A percentile compares a stretch with the other conserved stretches of the same genome.
These are phyloP conservation scores for Turritopsis rubra DNA, from an alignment of 30 jellyfish, hydroid and myxozoan species.

Conservation along the genomic window DNA sequence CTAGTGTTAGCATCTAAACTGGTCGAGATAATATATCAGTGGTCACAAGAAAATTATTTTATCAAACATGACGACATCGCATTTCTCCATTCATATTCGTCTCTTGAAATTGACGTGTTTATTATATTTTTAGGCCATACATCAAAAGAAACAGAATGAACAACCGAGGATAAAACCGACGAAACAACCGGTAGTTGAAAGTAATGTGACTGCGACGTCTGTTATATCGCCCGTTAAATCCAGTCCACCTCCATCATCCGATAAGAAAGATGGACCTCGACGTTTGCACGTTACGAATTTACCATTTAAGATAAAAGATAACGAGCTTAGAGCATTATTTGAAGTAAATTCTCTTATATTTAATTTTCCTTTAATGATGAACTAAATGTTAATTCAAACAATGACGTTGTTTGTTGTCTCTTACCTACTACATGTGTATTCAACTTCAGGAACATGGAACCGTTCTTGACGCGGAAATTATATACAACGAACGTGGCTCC, in stretches of 20 bases:
- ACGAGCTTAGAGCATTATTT: constrained; percentile 48
- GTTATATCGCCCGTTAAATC: not conserved
- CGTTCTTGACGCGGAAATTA: constrained; percentile 79
- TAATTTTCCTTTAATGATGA: not conserved
- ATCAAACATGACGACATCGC: too few relatives aligned
- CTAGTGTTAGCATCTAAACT: too few relatives aligned
- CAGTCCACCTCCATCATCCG: not conserved
- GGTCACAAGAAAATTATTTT: too few relatives aligned
- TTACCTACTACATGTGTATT: not conserved
- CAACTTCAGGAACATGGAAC: constrained; percentile 40
- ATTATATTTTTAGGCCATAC: not conserved
- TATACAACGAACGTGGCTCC: constrained; percentile 89
- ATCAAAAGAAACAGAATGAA: not conserved
- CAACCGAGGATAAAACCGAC: not conserved
- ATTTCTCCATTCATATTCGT: too few relatives aligned
- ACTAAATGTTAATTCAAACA: too few relatives aligned
- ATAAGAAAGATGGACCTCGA: constrained; percentile 72
- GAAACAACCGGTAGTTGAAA: not conserved
- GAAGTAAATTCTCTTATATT: constrained; percentile 37
- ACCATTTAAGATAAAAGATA: constrained; percentile 67
- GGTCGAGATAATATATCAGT: too few relatives aligned
- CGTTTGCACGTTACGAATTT: constrained; percentile 89
- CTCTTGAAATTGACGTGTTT: not conserved
- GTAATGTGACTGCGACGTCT: not conserved
- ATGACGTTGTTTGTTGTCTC: too few relatives aligned